These are phyloP conservation scores for Latrodectus hesperus DNA, from an alignment of 2,888 invertebrate genomes.

Conservation along the genomic window DNA sequence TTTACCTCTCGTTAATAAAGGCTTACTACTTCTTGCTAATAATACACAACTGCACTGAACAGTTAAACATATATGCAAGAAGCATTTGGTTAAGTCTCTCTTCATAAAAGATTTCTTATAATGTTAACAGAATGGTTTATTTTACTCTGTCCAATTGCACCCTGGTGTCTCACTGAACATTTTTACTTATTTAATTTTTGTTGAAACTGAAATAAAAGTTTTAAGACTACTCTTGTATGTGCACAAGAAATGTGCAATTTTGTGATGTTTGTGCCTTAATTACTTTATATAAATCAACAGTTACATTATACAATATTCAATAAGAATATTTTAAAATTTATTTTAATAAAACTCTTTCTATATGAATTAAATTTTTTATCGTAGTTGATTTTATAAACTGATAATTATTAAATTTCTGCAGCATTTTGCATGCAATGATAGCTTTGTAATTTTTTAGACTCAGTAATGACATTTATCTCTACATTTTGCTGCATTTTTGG, in stretches of 20 bases:
- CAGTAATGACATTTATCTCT: too few species aligned
- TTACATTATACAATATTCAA: too few species aligned
- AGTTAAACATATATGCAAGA: constrained; percentile 52
- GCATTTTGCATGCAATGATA: too few species aligned
- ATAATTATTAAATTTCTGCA: too few species aligned
- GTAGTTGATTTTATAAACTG: too few species aligned
- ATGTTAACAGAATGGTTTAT: background rate
- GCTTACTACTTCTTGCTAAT: constrained; percentile 65
- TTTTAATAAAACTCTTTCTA: too few species aligned
- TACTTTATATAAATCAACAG: too few species aligned
- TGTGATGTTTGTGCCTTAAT: constrained; percentile 66
- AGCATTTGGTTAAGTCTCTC: constrained; percentile 64
- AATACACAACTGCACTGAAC: constrained; percentile 34
- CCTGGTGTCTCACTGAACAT: background rate
- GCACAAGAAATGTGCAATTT: background rate
- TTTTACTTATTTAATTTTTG: background rate
- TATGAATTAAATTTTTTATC: too few species aligned
- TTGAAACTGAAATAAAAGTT: background rate
- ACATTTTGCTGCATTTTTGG: too few species aligned
- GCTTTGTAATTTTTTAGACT: too few species aligned
- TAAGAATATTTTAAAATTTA: too few species aligned
- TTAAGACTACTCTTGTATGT: background rate
- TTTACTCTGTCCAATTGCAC: background rate
- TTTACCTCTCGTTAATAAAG: constrained; percentile 25
- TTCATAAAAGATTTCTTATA: background rate